Conservation (phyloP, 2,888 invertebrate genomes). For the Drosophila putrida region DNA sequence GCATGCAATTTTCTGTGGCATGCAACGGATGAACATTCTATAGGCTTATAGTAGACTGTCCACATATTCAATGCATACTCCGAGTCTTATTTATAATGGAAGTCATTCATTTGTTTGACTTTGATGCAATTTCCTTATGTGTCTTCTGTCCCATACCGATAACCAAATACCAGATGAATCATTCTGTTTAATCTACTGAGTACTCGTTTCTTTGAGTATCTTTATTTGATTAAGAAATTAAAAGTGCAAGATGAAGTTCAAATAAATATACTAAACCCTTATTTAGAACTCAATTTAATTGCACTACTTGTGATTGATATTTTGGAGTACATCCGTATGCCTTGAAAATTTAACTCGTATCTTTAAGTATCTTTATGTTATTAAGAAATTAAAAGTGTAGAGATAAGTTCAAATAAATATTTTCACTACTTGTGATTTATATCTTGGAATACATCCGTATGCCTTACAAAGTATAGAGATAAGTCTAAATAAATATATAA, state of each 20-base stretch:
- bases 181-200: background rate
- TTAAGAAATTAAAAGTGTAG: background rate
- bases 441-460: too few relatives aligned
- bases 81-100: conserved; percentile 21
- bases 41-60: conserved; percentile 6
- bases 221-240: too few relatives aligned
- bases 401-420: background rate
- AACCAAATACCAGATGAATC: conserved; percentile 10
- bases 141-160: background rate
- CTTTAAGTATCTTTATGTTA: background rate
- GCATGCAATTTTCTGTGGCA: conserved; percentile 47
- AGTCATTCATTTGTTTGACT: conserved; percentile 30
- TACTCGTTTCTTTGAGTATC: background rate
- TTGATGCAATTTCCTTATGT: conserved; percentile 10
- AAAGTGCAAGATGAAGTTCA: too few relatives aligned
- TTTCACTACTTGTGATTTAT: too few relatives aligned
- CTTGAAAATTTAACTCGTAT: too few relatives aligned
- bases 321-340: too few relatives aligned
- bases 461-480: too few relatives aligned
- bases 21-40: conserved; percentile 15
- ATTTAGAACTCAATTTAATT: too few relatives aligned
- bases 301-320: too few relatives aligned
- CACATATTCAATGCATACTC: conserved; percentile 14
- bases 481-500: too few relatives aligned
- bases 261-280: too few relatives aligned